Conservation (phyloP, 2,797 vertebrate genomes). For the Threskiornis aethiopicus region DNA sequence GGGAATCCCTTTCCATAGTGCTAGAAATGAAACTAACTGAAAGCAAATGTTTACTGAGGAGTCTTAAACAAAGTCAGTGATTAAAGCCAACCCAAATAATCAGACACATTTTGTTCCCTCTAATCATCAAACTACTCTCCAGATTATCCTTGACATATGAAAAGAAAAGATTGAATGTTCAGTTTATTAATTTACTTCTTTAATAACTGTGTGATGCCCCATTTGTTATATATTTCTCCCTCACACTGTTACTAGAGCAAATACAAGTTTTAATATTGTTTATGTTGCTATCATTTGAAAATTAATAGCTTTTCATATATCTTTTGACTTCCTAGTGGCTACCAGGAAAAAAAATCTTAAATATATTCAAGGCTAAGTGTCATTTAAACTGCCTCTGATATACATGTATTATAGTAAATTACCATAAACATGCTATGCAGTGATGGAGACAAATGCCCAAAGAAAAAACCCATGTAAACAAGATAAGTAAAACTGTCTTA, state of each 20-base stretch:
- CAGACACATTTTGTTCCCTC: neutral
- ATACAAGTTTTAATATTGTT: slow-evolving; percentile 43
- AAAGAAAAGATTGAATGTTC: slow-evolving; percentile 26
- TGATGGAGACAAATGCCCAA: slow-evolving; percentile 65
- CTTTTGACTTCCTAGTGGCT: slow-evolving; percentile 57
- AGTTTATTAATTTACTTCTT: slow-evolving; percentile 52
- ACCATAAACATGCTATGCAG: slow-evolving; percentile 58
- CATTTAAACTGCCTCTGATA: slow-evolving; percentile 68
- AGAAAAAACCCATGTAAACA: slow-evolving; percentile 65
- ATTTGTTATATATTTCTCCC: slow-evolving; percentile 24
- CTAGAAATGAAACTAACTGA: neutral
- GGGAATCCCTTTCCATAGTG: neutral
- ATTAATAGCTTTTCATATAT: slow-evolving; percentile 62
- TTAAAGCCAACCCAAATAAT: slow-evolving; percentile 16
- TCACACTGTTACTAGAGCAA: slow-evolving; percentile 32
- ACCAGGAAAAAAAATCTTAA: slow-evolving; percentile 49
- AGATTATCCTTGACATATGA: neutral
- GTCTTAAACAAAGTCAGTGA: neutral
- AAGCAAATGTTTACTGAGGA: neutral
- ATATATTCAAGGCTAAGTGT: slow-evolving; percentile 66
- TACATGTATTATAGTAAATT: slow-evolving; percentile 65
- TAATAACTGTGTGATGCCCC: slow-evolving; percentile 42
- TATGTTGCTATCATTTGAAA: slow-evolving; percentile 63
- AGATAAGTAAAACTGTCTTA: slow-evolving; percentile 70
- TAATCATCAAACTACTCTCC: neutral